These are phyloP conservation scores for Drosophila lacertosa DNA, from an alignment of 1,140 invertebrate species.

Conservation along the genomic window DNA sequence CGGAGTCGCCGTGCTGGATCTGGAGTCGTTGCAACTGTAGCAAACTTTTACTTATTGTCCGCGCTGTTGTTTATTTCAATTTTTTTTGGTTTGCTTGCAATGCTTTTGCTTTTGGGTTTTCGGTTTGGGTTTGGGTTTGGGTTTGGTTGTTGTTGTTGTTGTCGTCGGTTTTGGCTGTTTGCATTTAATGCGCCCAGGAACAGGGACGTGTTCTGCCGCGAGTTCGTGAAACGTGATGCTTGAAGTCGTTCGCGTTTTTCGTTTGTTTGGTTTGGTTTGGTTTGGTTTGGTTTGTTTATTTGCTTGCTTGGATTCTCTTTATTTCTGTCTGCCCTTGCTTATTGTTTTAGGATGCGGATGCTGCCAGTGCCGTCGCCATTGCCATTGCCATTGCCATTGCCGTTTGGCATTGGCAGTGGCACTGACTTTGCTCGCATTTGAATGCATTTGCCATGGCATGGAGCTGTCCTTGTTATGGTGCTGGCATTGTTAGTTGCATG, in stretches of 20 bases:
- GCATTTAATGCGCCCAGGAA: slow-evolving; percentile 74
- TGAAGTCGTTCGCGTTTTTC: slow-evolving; percentile 67
- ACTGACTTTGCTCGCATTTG: slow-evolving; percentile 72
- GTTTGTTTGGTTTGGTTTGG: slow-evolving; percentile 12
- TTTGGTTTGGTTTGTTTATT: slow-evolving; percentile 46
- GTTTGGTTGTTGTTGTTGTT: slow-evolving; percentile 34
- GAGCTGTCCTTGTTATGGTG: slow-evolving; percentile 69
- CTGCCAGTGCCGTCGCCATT: slow-evolving; percentile 28
- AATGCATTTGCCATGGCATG: slow-evolving; percentile 48
- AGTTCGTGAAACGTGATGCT: slow-evolving; percentile 83
- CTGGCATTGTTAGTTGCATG: slow-evolving; percentile 57
- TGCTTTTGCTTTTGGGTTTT: slow-evolving; percentile 47
- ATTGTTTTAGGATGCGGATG: slow-evolving; percentile 59
- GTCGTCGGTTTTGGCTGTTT: slow-evolving; percentile 65
- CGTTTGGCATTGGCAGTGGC: slow-evolving; percentile 42
- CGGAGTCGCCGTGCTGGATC: slow-evolving; percentile 19
- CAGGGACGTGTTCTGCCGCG: slow-evolving; percentile 75
- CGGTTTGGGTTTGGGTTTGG: slow-evolving; percentile 50
- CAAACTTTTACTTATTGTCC: slow-evolving; percentile 57
- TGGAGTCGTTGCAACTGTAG: slow-evolving; percentile 49
- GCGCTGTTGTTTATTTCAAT: slow-evolving; percentile 54
- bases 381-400: slow-evolving; percentile 37
- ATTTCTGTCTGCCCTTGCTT: slow-evolving; percentile 61
- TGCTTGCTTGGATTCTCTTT: slow-evolving; percentile 55
- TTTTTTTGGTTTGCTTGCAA: slow-evolving; percentile 37